Evolutionary conservation across 2,888 invertebrate species (phyloP).

Genomic region (Protodeltote pygarga): DNA sequence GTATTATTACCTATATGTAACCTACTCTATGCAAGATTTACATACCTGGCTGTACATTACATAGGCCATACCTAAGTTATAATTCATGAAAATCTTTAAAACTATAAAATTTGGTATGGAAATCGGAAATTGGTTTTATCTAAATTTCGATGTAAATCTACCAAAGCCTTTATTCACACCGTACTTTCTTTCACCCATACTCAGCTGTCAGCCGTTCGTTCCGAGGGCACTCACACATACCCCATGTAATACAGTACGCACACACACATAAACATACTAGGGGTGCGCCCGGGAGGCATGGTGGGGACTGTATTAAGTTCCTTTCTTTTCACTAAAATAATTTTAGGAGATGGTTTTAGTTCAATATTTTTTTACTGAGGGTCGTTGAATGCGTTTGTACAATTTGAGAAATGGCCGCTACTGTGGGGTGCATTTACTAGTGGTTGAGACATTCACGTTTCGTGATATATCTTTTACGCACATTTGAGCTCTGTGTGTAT

Average conservation of each 20-base stretch:
- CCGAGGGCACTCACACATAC: conserved; percentile 76
- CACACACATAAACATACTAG: conserved; percentile 58
- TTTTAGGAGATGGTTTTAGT: conserved; percentile 86
- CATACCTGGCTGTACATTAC: too few relatives aligned
- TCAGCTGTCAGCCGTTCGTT: conserved; percentile 75
- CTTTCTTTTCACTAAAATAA: conserved; percentile 87
- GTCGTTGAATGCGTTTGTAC: conserved; percentile 77
- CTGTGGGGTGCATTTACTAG: conserved; percentile 59
- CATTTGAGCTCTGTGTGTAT: conserved; percentile 19
- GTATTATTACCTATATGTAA: too few relatives aligned
- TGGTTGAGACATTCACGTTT: conserved; percentile 69
- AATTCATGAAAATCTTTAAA: too few relatives aligned
- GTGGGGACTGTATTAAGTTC: conserved; percentile 87
- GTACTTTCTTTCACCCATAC: conserved; percentile 62
- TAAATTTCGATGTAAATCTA: background rate
- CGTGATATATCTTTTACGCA: conserved; percentile 52
- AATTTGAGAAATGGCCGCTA: conserved; percentile 81
- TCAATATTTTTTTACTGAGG: conserved; percentile 82
- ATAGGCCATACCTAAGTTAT: too few relatives aligned
- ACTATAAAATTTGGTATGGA: too few relatives aligned
- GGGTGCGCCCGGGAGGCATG: conserved; percentile 80
- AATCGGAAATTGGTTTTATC: conserved; percentile 3
- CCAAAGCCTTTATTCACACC: background rate
- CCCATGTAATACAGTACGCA: conserved; percentile 45
- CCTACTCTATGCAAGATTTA: too few relatives aligned